Percentiles rank a stretch among this genome's conserved stretches.
Conservation (phyloP, 92 coral and sea anemone species). For the Epizoanthus scotinus region DNA sequence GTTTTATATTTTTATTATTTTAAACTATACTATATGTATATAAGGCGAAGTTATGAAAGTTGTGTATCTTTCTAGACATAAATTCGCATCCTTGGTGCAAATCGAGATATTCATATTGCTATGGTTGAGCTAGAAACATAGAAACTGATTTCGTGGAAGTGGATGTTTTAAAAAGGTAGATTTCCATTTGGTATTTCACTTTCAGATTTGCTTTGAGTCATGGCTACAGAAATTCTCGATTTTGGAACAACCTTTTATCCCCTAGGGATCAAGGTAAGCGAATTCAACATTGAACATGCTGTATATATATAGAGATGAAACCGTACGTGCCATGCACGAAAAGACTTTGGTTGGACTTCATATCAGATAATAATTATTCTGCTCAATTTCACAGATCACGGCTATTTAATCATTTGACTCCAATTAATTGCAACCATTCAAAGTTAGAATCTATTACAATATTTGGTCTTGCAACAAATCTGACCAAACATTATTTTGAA, state of each 20-base stretch:
- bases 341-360: neutral
- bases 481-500: neutral
- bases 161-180: neutral
- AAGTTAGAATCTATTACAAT: neutral
- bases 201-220: constrained; percentile 13
- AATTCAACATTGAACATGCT: too few species aligned
- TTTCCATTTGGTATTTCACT: neutral
- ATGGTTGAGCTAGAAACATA: neutral
- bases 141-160: neutral
- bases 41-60: neutral
- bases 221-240: constrained; percentile 35
- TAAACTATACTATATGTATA: neutral
- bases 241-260: constrained; percentile 14
- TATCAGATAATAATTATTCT: neutral
- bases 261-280: constrained; percentile 14
- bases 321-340: neutral
- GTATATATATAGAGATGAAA: neutral
- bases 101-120: neutral
- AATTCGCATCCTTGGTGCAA: neutral
- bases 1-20: neutral
- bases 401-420: too few species aligned
- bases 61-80: too few species aligned
- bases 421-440: too few species aligned
- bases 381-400: neutral
- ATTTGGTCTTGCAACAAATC: neutral